A percentile compares a stretch with the other conserved stretches of the same genome.
Conservation (phyloP, 2,113 vertebrate species). For the Donacobius atricapilla region DNA sequence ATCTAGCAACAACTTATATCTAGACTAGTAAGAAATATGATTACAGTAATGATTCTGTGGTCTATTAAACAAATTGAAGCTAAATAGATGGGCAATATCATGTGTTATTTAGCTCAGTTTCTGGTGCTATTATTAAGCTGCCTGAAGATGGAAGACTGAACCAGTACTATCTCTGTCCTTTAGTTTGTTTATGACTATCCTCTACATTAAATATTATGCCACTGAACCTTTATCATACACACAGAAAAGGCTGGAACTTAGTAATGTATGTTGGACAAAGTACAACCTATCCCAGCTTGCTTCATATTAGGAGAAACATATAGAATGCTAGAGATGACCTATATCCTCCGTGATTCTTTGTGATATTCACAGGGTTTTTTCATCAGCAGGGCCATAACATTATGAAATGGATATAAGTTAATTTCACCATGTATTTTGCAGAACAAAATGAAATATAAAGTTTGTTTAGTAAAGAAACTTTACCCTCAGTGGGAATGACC, state of each 20-base stretch:
- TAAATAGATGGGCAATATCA: background rate
- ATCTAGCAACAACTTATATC: background rate
- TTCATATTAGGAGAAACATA: background rate
- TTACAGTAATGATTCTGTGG: background rate
- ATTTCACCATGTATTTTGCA: background rate
- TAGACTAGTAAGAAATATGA: background rate
- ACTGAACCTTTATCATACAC: background rate
- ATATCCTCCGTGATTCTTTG: background rate
- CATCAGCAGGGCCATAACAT: background rate
- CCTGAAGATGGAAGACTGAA: background rate
- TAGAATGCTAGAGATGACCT: background rate
- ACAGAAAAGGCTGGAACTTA: background rate
- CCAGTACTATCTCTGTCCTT: background rate
- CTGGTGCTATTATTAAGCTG: background rate
- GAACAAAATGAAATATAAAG: background rate
- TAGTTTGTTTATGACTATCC: background rate
- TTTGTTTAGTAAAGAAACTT: background rate
- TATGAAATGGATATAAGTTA: background rate
- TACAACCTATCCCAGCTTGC: background rate
- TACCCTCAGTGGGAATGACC: background rate
- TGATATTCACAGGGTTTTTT: background rate
- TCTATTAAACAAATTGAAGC: background rate
- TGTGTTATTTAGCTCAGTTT: background rate
- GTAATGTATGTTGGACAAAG: background rate
- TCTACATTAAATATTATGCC: background rate